Conservation (phyloP, 2,113 vertebrate species). For the Tylochromis polylepis region DNA sequence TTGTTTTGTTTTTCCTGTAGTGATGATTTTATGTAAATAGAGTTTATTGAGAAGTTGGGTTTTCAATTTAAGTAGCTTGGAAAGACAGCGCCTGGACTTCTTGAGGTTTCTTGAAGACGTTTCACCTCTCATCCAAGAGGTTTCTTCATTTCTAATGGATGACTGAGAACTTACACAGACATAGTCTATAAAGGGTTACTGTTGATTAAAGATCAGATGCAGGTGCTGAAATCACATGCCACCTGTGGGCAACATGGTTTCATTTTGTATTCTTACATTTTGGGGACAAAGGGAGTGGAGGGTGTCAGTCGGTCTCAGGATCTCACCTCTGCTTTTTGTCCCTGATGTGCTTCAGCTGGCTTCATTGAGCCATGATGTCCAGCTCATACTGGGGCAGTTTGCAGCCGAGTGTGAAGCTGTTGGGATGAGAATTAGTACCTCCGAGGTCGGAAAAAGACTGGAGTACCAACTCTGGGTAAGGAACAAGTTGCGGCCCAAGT, state of each 20-base stretch:
- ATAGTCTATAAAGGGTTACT: background rate
- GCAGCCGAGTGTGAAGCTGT: background rate
- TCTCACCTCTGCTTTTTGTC: background rate
- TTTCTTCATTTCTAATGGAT: too few species aligned
- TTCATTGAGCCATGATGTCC: background rate
- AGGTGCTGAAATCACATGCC: background rate
- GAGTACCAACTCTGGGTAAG: background rate
- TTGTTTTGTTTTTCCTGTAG: background rate
- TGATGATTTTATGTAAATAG: background rate
- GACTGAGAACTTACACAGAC: too few species aligned
- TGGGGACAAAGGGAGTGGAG: background rate
- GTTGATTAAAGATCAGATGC: background rate
- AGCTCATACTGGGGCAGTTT: accelerated
- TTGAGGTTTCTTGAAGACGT: background rate
- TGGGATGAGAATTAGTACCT: background rate
- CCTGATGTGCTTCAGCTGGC: background rate
- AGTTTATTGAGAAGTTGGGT: background rate
- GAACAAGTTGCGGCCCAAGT: background rate
- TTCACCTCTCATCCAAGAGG: background rate
- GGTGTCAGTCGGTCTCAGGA: background rate
- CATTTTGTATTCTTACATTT: background rate
- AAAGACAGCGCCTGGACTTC: background rate
- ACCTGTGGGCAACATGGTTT: background rate
- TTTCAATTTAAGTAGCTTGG: background rate
- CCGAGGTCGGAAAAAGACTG: background rate